Evolutionary conservation across 2,888 invertebrate genomes (phyloP), one percentile per base, ranked within the genome.

Genomic region (Hypsopygia costalis): DNA sequence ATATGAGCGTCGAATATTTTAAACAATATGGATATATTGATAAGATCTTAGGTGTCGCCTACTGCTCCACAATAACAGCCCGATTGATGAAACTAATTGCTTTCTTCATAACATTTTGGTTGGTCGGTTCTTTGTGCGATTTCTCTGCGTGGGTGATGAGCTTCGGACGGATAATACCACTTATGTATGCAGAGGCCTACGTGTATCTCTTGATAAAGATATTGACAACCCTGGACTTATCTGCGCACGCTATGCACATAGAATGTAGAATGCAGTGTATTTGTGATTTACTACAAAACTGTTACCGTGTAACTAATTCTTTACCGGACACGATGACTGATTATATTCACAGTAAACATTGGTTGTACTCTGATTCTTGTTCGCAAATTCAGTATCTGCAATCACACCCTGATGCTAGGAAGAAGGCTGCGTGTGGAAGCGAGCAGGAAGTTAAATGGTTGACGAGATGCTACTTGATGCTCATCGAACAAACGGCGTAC

Each of bases 161-260:
- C 16, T 73, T 58, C 31, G 79, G 72, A 16, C 61, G 58, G 49
- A 16, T 49, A 3, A 44, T 46, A 6, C 64, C 83, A 1, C 11
- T 57, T 0, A 28, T 60, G 0, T 78, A 68, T 47, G 54, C 66
- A 0, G 11, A 69, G 6, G 40, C 68, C 3, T 81, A 81, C 44
- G 12, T 79, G 1, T 81, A 66, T 53, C 46, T 80, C 11, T 56
- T 74, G n/a, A 67, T 81, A 25, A 85, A 82, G 65, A 77, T 81
- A 11, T 44, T 81, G 0, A 77, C 75, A 1, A 73, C 62, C 3
- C 41, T 83, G 11, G 77, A 82, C 49, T 53, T 83, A 11, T 72
- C 73, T 21, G 62, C 69, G 12, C 76, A 85, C 43, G 61, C 76
- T 3, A 63, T 69, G 51, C 70, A 80, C 1, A 58, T 79, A 6